Percentiles rank a stretch among this genome's conserved stretches.
Conservation (phyloP, 2,888 invertebrate species). For the Chrysina gloriosa region DNA sequence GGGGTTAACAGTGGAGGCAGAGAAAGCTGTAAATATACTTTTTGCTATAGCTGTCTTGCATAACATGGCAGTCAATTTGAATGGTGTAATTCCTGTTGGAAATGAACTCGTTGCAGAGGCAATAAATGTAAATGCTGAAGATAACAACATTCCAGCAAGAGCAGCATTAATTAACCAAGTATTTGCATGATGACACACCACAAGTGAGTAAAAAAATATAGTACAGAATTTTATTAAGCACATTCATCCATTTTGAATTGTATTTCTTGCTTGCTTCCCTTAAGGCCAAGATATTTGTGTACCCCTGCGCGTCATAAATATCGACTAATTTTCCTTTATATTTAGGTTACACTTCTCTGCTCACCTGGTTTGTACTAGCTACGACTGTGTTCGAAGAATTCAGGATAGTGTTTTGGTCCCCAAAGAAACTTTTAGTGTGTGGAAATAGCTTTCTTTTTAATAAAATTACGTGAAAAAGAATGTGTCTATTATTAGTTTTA, state of each 20-base stretch:
- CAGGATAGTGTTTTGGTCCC: neutral
- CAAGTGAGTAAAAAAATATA: neutral
- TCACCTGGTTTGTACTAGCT: neutral
- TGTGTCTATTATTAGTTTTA: neutral
- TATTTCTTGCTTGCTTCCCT: neutral
- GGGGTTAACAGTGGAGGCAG: slow-evolving; percentile 23
- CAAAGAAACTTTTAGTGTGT: neutral
- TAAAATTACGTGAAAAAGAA: neutral
- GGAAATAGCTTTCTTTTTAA: neutral
- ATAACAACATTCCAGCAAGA: neutral
- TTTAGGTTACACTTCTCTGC: neutral
- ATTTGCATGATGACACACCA: neutral
- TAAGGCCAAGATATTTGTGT: neutral
- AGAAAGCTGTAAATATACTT: slow-evolving; percentile 48
- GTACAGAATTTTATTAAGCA: neutral
- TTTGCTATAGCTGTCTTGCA: slow-evolving; percentile 52
- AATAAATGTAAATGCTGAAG: neutral
- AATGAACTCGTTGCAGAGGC: neutral
- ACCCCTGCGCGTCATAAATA: neutral
- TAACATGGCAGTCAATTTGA: slow-evolving; percentile 44
- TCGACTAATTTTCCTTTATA: neutral
- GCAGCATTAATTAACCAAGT: neutral
- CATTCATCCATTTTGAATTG: neutral
- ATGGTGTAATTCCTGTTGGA: neutral
- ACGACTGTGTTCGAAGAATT: neutral